Percentiles rank a stretch among this genome's conserved stretches.
Evolutionary conservation across 2,888 invertebrate genomes (phyloP).

Genomic region (Bembecia ichneumoniformis): DNA sequence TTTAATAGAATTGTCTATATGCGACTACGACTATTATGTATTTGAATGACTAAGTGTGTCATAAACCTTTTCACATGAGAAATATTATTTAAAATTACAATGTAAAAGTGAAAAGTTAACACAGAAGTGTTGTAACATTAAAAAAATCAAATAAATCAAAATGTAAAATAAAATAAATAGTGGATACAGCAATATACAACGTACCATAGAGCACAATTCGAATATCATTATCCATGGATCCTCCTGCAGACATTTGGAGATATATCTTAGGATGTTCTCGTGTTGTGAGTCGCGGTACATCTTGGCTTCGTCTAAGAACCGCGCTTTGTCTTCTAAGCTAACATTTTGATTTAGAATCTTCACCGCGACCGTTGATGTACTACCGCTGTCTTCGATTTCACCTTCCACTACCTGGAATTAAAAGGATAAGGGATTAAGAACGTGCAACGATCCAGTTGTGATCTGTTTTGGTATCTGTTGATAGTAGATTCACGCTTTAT

Average conservation of each 20-base stretch:
- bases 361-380: conserved; percentile 76
- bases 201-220: conserved; percentile 79
- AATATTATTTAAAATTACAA: no score
- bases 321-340: conserved; percentile 79
- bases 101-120: no score
- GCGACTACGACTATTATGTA: no score
- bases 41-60: no score
- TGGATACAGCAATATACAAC: conserved; percentile 8
- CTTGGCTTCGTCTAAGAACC: conserved; percentile 83
- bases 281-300: conserved; percentile 81
- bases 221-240: conserved; percentile 85
- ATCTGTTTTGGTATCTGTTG: no score
- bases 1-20: no score
- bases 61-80: no score
- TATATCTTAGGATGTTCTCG: conserved; percentile 78
- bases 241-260: conserved; percentile 83
- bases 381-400: conserved; percentile 70
- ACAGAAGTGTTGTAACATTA: no score
- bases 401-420: conserved; percentile 80
- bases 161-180: no score
- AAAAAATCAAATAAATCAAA: no score
- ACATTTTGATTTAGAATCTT: conserved; percentile 86
- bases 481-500: no score
- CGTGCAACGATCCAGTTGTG: no score
- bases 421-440: not conserved